Base-by-base conservation (phyloP, 2,888 invertebrate species). In the Agrochola lota region DNA sequence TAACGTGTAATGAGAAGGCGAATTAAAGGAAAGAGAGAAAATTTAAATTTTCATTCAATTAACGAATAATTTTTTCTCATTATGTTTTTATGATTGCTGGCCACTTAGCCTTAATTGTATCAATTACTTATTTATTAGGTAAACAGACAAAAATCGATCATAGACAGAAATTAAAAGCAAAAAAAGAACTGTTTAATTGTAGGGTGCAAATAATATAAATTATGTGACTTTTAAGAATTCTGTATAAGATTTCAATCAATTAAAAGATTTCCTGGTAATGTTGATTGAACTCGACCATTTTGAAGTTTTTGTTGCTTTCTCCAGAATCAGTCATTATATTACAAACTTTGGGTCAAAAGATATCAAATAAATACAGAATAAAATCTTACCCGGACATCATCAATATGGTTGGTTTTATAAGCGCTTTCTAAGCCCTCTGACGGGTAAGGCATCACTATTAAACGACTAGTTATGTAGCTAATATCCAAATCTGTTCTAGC, bases 381-480 rank as follows among this genome's bases (percentile, higher is more conserved):
- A 60, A 46, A 66, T 30, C 93, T 90, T 89, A 97, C 95, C 90
- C 98, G 97, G 5, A 99, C 99, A 92, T 99, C 99, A 91, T 99
- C 99, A 84, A 99, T 98, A 93, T 99, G 98, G 94, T 99, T 99
- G 23, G 98, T 98, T 92, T 98, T 98, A 92, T 99, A 99, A 1
- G 99, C 98, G n/a, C 99, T 98, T 93, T 99, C 99, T 71, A 99
- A 97, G 11, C 99, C 99, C 93, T 99, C 99, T 0, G 99, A 99
- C 2, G 99, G 99, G 93, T 98, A 99, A 11, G 99, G 99, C 99
- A 99, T 99, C 30, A 99, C 99, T 90, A 99, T 97, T 76, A 99
- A 96, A 77, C 99, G 97, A 71, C 99, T 98, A 17, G 99, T 99
- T 85, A 99, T 97, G 94, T 99, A 99, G 92, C 98, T 98, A 75